phyloP scores from a whole-genome alignment of 1,140 invertebrate species.

The Gryllus bimaculatus region DNA sequence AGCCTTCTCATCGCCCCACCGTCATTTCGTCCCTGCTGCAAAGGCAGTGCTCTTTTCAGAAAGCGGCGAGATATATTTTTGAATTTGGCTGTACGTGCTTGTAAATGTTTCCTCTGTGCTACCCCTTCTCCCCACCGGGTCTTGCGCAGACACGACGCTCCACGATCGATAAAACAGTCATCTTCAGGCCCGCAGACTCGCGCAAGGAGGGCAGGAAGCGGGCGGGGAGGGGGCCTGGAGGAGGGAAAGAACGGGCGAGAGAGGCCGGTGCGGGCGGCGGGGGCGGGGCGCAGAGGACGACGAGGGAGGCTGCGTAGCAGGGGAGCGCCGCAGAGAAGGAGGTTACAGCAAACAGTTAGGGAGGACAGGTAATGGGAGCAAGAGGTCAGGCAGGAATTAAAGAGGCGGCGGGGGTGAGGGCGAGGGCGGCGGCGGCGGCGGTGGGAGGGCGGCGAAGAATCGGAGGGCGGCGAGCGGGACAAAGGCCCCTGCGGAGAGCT shows the following conservation, averaged over 20 bases:
- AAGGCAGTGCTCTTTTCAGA: background rate
- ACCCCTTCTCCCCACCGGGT: background rate
- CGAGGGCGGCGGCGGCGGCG: too few species aligned
- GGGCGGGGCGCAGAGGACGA: background rate
- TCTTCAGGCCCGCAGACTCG: background rate
- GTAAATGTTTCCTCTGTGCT: background rate
- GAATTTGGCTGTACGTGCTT: background rate
- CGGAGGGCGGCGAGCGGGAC: background rate
- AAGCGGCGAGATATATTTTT: background rate
- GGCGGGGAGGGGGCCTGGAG: background rate
- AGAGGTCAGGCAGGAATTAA: background rate
- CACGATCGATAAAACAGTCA: slow-evolving; percentile 1
- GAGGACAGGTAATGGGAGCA: slow-evolving; percentile 2
- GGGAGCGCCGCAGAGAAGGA: background rate
- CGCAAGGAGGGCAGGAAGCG: background rate
- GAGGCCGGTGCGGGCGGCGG: too few species aligned
- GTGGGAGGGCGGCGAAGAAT: background rate
- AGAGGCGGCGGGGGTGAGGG: background rate
- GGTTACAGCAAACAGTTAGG: background rate
- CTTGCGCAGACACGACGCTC: background rate
- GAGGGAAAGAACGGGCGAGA: background rate
- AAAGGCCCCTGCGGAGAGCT: background rate
- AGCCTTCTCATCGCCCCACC: too few species aligned
- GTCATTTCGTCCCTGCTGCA: too few species aligned
- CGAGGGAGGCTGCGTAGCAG: background rate